Evolutionary conservation across 2,113 vertebrate species (phyloP).

Genomic region (Chlorodrepanis virens): DNA sequence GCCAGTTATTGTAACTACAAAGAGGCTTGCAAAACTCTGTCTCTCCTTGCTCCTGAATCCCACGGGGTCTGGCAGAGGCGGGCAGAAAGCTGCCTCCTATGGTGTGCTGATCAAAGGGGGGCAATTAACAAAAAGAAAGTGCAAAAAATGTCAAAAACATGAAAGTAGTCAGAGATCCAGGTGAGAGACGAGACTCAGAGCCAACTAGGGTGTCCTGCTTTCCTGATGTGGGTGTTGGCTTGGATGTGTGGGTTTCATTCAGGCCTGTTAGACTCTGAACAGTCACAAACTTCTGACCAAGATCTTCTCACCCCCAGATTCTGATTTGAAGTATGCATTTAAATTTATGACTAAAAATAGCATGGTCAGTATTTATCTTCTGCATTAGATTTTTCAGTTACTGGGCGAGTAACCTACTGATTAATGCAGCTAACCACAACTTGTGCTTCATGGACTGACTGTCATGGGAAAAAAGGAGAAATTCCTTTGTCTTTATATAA

Average conservation of each 20-base stretch:
- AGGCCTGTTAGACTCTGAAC: neutral
- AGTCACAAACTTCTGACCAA: neutral
- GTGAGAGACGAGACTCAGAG: neutral
- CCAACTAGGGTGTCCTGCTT: neutral
- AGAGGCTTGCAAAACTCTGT: neutral
- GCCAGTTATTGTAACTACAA: neutral
- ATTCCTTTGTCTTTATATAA: neutral
- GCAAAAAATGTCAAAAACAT: neutral
- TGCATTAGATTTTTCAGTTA: neutral
- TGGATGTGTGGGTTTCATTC: neutral
- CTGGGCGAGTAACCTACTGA: neutral
- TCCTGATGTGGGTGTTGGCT: neutral
- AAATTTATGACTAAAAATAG: neutral
- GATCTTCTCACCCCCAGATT: neutral
- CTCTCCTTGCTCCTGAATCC: neutral
- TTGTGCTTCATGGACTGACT: neutral
- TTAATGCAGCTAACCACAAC: neutral
- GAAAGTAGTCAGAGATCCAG: neutral
- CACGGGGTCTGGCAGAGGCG: neutral
- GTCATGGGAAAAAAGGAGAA: neutral
- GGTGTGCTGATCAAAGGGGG: neutral
- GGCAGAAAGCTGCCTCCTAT: neutral
- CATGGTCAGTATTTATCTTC: neutral
- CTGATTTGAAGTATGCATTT: neutral
- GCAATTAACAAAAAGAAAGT: neutral